Conservation (phyloP, 2,113 vertebrate species). For the Lucifuga dentata region DNA sequence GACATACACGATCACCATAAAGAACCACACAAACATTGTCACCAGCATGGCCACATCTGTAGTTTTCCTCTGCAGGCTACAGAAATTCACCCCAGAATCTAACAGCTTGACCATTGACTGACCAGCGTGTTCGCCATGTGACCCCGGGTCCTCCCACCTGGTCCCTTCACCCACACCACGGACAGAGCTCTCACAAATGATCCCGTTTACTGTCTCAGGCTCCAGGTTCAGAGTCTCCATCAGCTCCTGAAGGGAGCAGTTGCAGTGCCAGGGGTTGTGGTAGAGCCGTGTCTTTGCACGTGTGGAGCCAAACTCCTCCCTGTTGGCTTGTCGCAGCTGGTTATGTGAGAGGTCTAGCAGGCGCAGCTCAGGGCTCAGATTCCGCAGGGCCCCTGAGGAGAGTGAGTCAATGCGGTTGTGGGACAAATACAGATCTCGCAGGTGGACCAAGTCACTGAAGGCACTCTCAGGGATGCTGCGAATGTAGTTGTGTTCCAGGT, state of each 20-base stretch:
- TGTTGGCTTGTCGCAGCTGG: slow-evolving; percentile 76
- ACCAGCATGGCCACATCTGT: slow-evolving; percentile 84
- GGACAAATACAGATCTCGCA: slow-evolving; percentile 83
- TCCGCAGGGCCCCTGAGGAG: slow-evolving; percentile 76
- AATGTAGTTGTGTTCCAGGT: slow-evolving; percentile 85
- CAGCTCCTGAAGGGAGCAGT: slow-evolving; percentile 84
- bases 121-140: slow-evolving; percentile 73
- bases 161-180: slow-evolving; percentile 77
- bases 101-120: slow-evolving; percentile 80
- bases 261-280: slow-evolving; percentile 86
- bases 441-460: slow-evolving; percentile 77
- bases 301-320: slow-evolving; percentile 77
- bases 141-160: slow-evolving; percentile 80
- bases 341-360: slow-evolving; percentile 85
- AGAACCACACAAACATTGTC: slow-evolving; percentile 86
- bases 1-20: slow-evolving; percentile 82
- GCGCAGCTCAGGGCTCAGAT: slow-evolving; percentile 77
- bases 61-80: slow-evolving; percentile 72
- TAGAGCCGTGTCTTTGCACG: slow-evolving; percentile 82
- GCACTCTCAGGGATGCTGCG: slow-evolving; percentile 77
- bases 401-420: slow-evolving; percentile 84
- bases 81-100: slow-evolving; percentile 83
- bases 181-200: slow-evolving; percentile 82
- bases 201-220: slow-evolving; percentile 78
- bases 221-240: slow-evolving; percentile 83